Conservation (phyloP, 2,888 invertebrate genomes). For the Hyposoter dolosus region DNA sequence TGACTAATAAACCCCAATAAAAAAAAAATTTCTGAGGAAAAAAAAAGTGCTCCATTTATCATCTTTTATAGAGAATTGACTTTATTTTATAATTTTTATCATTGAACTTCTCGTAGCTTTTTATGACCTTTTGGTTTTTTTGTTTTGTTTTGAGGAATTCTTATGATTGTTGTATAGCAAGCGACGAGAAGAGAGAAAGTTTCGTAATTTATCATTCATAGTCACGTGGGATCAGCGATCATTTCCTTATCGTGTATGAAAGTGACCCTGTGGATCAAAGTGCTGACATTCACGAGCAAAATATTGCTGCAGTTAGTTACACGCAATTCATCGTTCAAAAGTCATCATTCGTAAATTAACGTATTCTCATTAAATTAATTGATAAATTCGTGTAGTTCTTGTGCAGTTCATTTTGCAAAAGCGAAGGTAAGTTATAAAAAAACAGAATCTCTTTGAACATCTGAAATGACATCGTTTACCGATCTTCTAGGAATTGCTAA, state of each 20-base stretch:
- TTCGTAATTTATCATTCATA: constrained; percentile 19
- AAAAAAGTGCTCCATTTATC: too few species aligned
- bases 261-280: background rate
- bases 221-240: background rate
- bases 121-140: too few species aligned
- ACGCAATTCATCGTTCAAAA: background rate
- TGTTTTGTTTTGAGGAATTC: too few species aligned
- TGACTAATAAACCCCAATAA: too few species aligned
- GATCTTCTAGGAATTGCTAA: background rate
- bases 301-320: background rate
- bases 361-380: background rate
- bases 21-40: too few species aligned
- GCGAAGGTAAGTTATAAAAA: background rate
- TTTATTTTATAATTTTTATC: too few species aligned
- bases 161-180: background rate
- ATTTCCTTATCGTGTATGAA: background rate
- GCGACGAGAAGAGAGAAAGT: constrained; percentile 28
- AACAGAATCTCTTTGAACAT: background rate
- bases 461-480: background rate
- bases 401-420: background rate
- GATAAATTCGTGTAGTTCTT: background rate
- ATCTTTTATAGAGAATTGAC: too few species aligned
- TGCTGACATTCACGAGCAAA: background rate
- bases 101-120: too few species aligned
- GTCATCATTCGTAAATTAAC: background rate